Conservation (phyloP, 1,140 invertebrate species). For the Lepidostoma basale region DNA sequence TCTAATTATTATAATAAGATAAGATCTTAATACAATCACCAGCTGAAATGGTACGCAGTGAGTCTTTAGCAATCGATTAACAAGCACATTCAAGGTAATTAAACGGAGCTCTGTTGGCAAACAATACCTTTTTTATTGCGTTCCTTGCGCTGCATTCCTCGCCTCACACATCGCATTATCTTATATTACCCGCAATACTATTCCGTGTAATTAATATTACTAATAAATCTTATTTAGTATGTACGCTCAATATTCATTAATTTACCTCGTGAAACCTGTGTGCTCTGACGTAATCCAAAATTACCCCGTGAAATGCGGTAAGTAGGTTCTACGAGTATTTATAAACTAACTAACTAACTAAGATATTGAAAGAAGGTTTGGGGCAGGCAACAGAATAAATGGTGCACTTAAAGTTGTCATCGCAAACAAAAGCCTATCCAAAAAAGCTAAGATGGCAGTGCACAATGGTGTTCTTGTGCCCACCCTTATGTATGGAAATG, state of each 20-base stretch:
- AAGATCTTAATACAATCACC: neutral
- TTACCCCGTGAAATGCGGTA: too few relatives aligned
- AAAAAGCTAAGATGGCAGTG: too few relatives aligned
- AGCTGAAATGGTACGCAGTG: neutral
- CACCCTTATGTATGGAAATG: too few relatives aligned
- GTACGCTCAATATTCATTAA: neutral
- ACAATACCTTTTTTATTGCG: neutral
- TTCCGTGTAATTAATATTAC: neutral
- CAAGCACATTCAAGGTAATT: constrained; percentile 1
- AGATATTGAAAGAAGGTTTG: too few relatives aligned
- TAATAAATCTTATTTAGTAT: neutral
- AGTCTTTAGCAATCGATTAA: constrained; percentile 19
- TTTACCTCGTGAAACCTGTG: neutral
- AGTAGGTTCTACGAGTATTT: too few relatives aligned
- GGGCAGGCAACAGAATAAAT: too few relatives aligned
- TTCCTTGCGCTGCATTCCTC: neutral
- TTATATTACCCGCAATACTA: neutral
- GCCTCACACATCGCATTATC: too few relatives aligned
- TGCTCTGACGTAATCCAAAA: neutral
- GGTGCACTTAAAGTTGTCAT: too few relatives aligned
- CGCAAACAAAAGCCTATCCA: too few relatives aligned
- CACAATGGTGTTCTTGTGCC: too few relatives aligned
- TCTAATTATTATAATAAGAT: constrained; percentile 15
- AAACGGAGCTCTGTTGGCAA: neutral
- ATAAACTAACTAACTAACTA: too few relatives aligned